phyloP scores from a whole-genome alignment of 1,140 invertebrate species.

The Adelges cooleyi region DNA sequence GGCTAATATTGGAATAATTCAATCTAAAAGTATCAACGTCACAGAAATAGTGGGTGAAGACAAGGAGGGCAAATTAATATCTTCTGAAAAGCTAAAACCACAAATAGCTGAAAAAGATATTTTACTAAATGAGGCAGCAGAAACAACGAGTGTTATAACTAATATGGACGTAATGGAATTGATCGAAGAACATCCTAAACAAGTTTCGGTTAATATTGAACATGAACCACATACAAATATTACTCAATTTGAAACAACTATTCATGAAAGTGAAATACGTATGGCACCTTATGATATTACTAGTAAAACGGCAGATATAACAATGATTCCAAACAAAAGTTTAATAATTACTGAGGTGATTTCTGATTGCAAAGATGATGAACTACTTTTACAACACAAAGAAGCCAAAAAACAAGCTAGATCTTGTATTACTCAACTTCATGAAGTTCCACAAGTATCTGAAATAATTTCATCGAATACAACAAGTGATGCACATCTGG shows the following conservation, averaged over 20 bases:
- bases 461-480: neutral
- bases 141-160: neutral
- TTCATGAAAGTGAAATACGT: constrained; percentile 15
- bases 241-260: constrained; percentile 19
- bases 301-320: constrained; percentile 25
- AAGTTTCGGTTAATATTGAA: constrained; percentile 34
- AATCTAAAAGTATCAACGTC: constrained; percentile 30
- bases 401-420: constrained; percentile 36
- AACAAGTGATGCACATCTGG: neutral
- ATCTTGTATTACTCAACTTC: constrained; percentile 30
- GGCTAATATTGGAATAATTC: constrained; percentile 30
- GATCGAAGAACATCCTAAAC: constrained; percentile 32
- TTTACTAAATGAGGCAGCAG: neutral
- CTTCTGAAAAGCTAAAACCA: neutral
- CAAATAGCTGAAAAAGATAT: neutral
- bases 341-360: constrained; percentile 37
- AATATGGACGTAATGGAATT: constrained; percentile 32
- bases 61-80: constrained; percentile 5
- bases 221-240: constrained; percentile 33
- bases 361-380: constrained; percentile 36
- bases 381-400: constrained; percentile 35
- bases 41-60: constrained; percentile 7
- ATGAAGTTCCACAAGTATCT: constrained; percentile 8
- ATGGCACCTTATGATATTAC: neutral
- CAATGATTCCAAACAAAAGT: constrained; percentile 32